phyloP scores from a whole-genome alignment of 2,888 invertebrate species.

The Pachydiplax longipennis region DNA sequence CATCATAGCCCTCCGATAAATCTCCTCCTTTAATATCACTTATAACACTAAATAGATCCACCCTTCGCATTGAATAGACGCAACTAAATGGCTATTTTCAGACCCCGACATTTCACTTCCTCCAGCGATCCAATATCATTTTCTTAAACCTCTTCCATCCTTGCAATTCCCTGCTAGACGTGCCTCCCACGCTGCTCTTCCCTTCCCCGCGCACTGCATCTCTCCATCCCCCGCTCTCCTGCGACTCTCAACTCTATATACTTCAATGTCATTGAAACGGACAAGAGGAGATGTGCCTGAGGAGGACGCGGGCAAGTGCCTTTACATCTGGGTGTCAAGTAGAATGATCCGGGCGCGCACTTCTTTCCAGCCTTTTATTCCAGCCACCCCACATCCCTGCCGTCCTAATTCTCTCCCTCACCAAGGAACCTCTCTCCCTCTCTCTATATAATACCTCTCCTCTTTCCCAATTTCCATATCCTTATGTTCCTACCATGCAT shows the following conservation, averaged over 20 bases:
- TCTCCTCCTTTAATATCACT: too few species aligned
- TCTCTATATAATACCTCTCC: neutral
- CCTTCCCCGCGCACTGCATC: neutral
- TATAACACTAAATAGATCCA: too few species aligned
- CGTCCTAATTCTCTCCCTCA: neutral
- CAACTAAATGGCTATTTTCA: too few species aligned
- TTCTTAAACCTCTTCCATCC: neutral
- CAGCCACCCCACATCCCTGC: neutral
- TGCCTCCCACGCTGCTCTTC: too few species aligned
- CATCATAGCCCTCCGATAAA: too few species aligned
- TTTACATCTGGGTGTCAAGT: constrained; percentile 8
- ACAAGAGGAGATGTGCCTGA: neutral
- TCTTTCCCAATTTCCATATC: neutral
- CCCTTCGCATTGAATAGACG: too few species aligned
- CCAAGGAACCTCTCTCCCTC: too few species aligned
- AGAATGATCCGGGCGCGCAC: neutral
- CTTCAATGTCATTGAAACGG: constrained; percentile 1
- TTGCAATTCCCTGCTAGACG: neutral
- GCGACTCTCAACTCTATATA: neutral
- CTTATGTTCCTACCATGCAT: too few species aligned
- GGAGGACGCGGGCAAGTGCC: neutral
- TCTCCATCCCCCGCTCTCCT: neutral
- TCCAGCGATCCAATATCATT: neutral
- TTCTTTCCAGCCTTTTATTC: neutral
- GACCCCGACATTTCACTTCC: too few species aligned